These are phyloP conservation scores for Gavialis gangeticus DNA, from an alignment of 2,113 vertebrate species.

Conservation along the genomic window DNA sequence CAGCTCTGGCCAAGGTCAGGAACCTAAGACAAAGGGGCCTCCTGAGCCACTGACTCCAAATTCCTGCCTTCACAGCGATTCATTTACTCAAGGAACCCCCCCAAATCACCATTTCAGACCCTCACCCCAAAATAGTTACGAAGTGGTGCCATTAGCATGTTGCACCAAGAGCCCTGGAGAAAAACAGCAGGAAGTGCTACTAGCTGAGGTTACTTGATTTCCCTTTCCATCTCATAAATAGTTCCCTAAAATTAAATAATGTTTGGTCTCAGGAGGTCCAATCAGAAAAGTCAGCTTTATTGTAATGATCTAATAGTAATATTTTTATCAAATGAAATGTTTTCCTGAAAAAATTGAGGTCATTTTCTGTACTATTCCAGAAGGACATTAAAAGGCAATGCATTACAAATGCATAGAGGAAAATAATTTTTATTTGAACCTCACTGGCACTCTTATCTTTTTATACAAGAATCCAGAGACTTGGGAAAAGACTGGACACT, in stretches of 20 bases:
- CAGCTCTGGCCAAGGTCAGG: no score
- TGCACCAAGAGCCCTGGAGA: not conserved
- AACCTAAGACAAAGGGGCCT: no score
- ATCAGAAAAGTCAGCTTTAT: not conserved
- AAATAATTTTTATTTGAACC: not conserved
- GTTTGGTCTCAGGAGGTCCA: not conserved
- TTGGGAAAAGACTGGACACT: not conserved
- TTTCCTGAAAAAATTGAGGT: not conserved
- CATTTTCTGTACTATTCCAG: not conserved
- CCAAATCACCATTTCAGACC: no score
- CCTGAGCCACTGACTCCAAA: no score
- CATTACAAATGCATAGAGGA: not conserved
- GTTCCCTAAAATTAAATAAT: not conserved
- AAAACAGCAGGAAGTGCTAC: not conserved
- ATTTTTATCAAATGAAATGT: not conserved
- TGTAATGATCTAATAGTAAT: rapidly evolving
- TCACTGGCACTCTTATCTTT: not conserved
- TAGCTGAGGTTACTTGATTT: not conserved
- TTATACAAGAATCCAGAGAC: not conserved
- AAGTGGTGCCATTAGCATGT: no score
- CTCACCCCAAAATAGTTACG: no score
- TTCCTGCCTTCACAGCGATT: no score
- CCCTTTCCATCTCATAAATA: not conserved
- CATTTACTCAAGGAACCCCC: no score
- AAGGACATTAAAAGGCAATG: not conserved